Evolutionary conservation across 2,113 vertebrate genomes (phyloP), one percentile per base, ranked within the genome.

Genomic region (Gasterosteus nipponicus): DNA sequence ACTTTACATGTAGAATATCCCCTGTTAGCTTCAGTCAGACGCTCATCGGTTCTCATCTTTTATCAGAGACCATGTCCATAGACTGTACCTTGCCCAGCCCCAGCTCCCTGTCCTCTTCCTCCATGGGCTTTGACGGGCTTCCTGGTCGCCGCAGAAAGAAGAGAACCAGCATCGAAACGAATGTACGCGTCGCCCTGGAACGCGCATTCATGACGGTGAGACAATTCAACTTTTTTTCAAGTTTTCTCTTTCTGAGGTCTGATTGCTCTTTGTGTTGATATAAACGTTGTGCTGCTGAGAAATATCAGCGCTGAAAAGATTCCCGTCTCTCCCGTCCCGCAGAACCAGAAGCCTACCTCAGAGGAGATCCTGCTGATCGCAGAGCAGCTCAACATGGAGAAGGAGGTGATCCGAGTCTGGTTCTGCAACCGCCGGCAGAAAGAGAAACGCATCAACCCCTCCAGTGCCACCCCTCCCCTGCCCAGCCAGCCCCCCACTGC

Each of bases 341-440:
- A 97, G 96, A 97, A 97, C 94, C 96, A 96, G 95, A 97, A 97
- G 95, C 96, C 96, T 95, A 97, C 95, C 95, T 97, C 96, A 93
- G 96, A 97, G 91, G 96, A 97, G 92, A 96, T 97, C 88, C 93
- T 96, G 89, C 90, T 96, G 87, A 96, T 97, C 14, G 94, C 96
- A 0, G 96, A 97, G 89, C 96, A 97, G 93, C 94, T 97, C 88
- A 96, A 93, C 92, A 96, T 97, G 96, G 96, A 97, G 92, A 97
- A 97, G 91, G 96, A 97, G 90, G 96, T 97, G 91, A 96, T 97
- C 82, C 95, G 96, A 19, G 96, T 97, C 86, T 97, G 96, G 96
- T 97, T 97, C 94, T 97, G 96, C 92, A 97, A 97, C 93, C 95
- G 96, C 70, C 93, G 96, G 75, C 96, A 97, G 94, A 97, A 97